Evolutionary conservation across 2,113 vertebrate genomes (phyloP), one percentile per base, ranked within the genome.

Genomic region (Cynopterus brachyotis): DNA sequence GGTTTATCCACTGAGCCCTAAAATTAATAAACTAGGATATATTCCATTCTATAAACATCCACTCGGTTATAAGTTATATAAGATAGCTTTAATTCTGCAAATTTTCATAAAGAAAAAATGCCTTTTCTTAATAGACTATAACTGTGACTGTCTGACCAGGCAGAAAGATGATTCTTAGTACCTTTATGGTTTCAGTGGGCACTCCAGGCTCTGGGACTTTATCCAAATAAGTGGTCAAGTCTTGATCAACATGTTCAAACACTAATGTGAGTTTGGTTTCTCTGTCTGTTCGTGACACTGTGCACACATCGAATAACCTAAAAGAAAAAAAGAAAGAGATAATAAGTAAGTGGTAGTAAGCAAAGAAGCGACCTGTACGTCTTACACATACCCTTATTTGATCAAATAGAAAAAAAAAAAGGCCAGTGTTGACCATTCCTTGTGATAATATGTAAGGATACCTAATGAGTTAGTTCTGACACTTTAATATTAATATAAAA

Each of bases 171-270:
- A 69, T 53, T 93, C 96, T 95, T 90, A n/a, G 95, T 98, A 99
- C 99, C 99, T 99, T 99, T 98, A 99, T 99, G 87, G 99, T 99
- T 99, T 99, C 99, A 40, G 99, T 99, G 78, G 99, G 99, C 62
- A 99, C 99, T 94, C 99, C 99, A 47, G 99, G 99, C 91, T 99
- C 99, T 50, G 99, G 99, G 97, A 99, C 99, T 98, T 99, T 99
- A 98, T 99, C 99, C 99, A 99, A 98, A 97, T 99, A 99, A 97
- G 99, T 99, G 98, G 99, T 99, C 98, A 99, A 98, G 98, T 99
- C 99, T 99, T 99, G 99, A 98, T 99, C 99, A 98, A 99, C 99
- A 4, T 99, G 99, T 98, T 99, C 99, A 98, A 99, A 99, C 91
- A 99, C 99, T 98, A 99, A 98, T 1, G 99, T 99, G 97, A 99